phyloP scores from a whole-genome alignment of 2,888 invertebrate genomes.

The Eilema caniola region DNA sequence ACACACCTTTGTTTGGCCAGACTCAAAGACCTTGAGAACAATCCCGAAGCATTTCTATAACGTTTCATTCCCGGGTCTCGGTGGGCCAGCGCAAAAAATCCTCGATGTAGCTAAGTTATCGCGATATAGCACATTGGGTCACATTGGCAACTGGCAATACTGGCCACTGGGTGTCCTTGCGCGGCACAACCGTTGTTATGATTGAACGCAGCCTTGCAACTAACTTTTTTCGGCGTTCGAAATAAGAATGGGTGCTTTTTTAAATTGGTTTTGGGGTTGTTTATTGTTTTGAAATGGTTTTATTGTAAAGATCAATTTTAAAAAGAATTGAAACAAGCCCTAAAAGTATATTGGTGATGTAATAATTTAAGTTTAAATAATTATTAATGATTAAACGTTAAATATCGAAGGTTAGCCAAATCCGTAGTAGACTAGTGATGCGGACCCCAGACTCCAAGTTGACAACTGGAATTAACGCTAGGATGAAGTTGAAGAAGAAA shows the following conservation, averaged over 20 bases:
- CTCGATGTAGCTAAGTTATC: slow-evolving; percentile 34
- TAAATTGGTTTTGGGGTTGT: slow-evolving; percentile 1
- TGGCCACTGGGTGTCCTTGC: slow-evolving; percentile 78
- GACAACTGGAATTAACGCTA: too few relatives aligned
- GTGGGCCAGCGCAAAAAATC: slow-evolving; percentile 33
- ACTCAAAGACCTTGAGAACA: slow-evolving; percentile 25
- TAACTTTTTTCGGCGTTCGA: slow-evolving; percentile 35
- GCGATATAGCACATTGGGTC: slow-evolving; percentile 80
- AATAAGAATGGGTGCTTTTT: slow-evolving; percentile 32
- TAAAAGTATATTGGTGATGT: background rate
- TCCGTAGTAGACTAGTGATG: too few relatives aligned
- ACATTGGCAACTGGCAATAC: slow-evolving; percentile 68
- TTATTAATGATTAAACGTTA: too few relatives aligned
- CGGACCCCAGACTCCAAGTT: too few relatives aligned
- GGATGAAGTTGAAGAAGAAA: too few relatives aligned
- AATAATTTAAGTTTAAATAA: too few relatives aligned
- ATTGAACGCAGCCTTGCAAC: slow-evolving; percentile 37
- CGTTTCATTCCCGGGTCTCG: slow-evolving; percentile 24
- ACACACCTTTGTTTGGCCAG: slow-evolving; percentile 22
- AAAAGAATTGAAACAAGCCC: too few relatives aligned
- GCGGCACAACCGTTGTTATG: slow-evolving; percentile 52
- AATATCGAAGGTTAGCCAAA: too few relatives aligned
- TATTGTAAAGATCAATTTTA: too few relatives aligned
- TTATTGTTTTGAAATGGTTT: background rate
- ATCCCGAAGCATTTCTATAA: slow-evolving; percentile 21